Evolutionary conservation across 2,797 vertebrate genomes (phyloP).

Genomic region (Lutjanus campechanus): DNA sequence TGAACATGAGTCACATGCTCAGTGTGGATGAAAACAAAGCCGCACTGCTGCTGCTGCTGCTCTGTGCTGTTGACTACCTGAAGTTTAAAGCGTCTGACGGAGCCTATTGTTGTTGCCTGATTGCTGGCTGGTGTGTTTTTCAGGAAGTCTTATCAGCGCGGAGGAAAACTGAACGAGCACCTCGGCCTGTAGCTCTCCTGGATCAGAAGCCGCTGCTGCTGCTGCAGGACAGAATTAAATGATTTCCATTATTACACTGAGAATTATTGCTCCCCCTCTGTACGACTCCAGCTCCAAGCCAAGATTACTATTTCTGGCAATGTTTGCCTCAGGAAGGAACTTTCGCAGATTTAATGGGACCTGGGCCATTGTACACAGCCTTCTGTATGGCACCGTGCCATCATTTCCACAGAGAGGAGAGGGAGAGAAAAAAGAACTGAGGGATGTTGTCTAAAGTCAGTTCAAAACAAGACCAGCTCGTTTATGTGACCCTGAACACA

Average conservation of each 20-base stretch:
- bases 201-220: conserved; percentile 79
- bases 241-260: conserved; percentile 92
- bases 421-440: conserved; percentile 40
- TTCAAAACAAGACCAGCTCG: conserved; percentile 67
- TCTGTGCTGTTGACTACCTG: conserved; percentile 52
- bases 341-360: conserved; percentile 98
- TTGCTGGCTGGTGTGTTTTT: conserved; percentile 77
- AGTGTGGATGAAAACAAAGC: conserved; percentile 53
- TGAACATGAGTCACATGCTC: conserved; percentile 49
- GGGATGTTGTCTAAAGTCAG: conserved; percentile 65
- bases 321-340: conserved; percentile 98
- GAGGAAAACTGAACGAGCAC: conserved; percentile 82
- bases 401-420: conserved; percentile 72
- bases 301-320: conserved; percentile 97
- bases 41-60: background rate
- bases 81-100: conserved; percentile 51
- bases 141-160: conserved; percentile 80
- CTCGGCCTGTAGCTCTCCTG: conserved; percentile 86
- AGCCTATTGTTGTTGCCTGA: conserved; percentile 87
- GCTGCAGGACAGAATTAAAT: conserved; percentile 91
- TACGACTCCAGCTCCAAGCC: conserved; percentile 87
- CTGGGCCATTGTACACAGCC: conserved; percentile 96
- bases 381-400: conserved; percentile 96
- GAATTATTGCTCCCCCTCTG: conserved; percentile 93
- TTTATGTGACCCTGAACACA: conserved; percentile 66